Percentiles rank a stretch among this genome's conserved stretches.
phyloP scores from a whole-genome alignment of 2,113 vertebrate species.

The Tenrec ecaudatus region DNA sequence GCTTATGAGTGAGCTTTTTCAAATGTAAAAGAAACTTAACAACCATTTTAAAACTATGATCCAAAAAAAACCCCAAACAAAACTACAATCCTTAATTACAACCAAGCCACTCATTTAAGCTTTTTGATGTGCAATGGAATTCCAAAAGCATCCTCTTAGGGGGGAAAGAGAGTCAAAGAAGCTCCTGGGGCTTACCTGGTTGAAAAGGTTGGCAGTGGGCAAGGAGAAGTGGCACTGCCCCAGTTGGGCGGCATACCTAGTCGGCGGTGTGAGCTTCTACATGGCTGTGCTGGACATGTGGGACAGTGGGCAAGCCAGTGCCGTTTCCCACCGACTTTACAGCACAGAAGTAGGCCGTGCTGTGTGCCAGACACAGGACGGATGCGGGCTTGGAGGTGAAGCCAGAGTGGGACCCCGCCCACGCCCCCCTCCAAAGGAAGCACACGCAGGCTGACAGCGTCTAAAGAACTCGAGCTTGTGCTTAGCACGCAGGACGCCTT shows the following conservation, averaged over 20 bases:
- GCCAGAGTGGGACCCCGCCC: constrained; percentile 20
- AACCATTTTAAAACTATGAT: no score
- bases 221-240: constrained; percentile 78
- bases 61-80: no score
- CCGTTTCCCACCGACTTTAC: constrained; percentile 64
- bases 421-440: constrained; percentile 55
- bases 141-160: constrained; percentile 31
- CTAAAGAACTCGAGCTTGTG: not conserved
- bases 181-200: constrained; percentile 72
- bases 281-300: constrained; percentile 21
- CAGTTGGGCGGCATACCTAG: constrained; percentile 80
- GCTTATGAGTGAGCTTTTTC: not conserved
- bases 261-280: constrained; percentile 75
- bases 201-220: constrained; percentile 72
- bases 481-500: not conserved
- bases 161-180: constrained; percentile 71
- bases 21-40: constrained; percentile 39
- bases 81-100: constrained; percentile 61
- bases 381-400: constrained; percentile 65
- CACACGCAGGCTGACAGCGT: constrained; percentile 10
- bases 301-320: constrained; percentile 83
- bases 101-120: not conserved
- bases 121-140: constrained; percentile 47
- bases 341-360: constrained; percentile 68
- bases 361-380: no score